Evolutionary conservation across 2,113 vertebrate species (phyloP), one percentile per base, ranked within the genome.

Genomic region (Orientallactaga bullata): DNA sequence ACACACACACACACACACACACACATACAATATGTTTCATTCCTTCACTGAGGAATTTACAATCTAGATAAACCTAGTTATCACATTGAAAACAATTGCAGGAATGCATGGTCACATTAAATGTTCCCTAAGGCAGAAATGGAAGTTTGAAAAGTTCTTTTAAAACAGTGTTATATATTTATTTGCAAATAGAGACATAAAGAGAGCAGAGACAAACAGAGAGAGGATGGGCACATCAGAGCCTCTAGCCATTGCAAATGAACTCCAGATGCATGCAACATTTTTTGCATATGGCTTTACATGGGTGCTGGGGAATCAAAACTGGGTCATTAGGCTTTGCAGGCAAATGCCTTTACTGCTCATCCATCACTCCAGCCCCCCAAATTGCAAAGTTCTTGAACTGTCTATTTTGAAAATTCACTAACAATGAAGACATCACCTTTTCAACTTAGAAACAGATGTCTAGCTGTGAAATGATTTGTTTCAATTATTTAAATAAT

Each of bases 361-460:
- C 5, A 47, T 5, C 42, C 42, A 47, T 47, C 42, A 47, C 42
- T 47, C 42, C 8, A 47, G 8, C 42, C 42, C 42, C 42, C 42
- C 5, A 47, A 47, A 55, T 55, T n/a, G 17, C 26, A 10, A 66
- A 84, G 61, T 78, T 74, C 23, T 12, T 66, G 21, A 82, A 72
- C n/a, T 23, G 26, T 51, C 12, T 79, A 8, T 55, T 80, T 81
- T 51, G 69, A 69, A 73, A 94, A 1, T 51, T 90, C 20, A 12
- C 65, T 86, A 5, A 23, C 32, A 63, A 13, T n/a, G 35, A n/a
- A 94, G 32, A 63, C 47, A 26, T 81, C 82, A 58, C 47, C 5
- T 61, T 86, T 76, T 90, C 55, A 47, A 60, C 42, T 39, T 71
- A 86, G 86, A 78, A 95, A 32, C 37, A 66, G 28, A 84, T 61